These are phyloP conservation scores for Acropternis orthonyx DNA, from an alignment of 2,797 vertebrate species.

Conservation along the genomic window DNA sequence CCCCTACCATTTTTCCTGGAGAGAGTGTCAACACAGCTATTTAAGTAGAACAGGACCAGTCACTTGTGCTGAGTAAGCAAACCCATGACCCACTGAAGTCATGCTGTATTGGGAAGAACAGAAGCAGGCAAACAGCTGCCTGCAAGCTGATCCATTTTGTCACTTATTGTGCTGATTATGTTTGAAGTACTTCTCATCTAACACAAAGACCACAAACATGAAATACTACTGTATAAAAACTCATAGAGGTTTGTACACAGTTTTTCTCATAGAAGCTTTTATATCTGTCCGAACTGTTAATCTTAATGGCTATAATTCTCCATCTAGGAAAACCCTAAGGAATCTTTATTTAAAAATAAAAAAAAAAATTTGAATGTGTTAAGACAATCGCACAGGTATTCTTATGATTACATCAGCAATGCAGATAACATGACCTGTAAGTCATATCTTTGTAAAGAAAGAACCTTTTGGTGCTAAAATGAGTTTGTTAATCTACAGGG, in stretches of 20 bases:
- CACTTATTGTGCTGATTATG: not conserved
- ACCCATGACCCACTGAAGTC: not conserved
- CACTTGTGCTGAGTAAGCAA: slow-evolving; percentile 11
- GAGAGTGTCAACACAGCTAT: not conserved
- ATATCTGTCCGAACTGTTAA: not conserved
- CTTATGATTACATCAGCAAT: not conserved
- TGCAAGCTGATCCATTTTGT: not conserved
- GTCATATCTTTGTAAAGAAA: not conserved
- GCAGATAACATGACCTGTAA: not conserved
- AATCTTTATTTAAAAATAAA: not conserved
- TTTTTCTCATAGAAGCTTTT: not conserved
- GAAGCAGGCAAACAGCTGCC: not conserved
- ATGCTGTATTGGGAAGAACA: not conserved
- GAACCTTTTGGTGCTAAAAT: not conserved
- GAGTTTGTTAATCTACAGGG: not conserved
- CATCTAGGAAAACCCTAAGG: not conserved
- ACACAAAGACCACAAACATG: not conserved
- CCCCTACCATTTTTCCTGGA: not conserved
- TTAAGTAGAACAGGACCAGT: not conserved
- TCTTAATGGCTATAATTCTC: not conserved
- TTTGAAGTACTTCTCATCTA: not conserved
- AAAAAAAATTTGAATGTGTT: not conserved
- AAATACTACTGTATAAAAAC: not conserved
- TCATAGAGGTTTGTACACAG: not conserved
- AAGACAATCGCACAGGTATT: not conserved